Evolutionary conservation across 2,888 invertebrate genomes (phyloP).

Genomic region (Caenorhabditis sinica): DNA sequence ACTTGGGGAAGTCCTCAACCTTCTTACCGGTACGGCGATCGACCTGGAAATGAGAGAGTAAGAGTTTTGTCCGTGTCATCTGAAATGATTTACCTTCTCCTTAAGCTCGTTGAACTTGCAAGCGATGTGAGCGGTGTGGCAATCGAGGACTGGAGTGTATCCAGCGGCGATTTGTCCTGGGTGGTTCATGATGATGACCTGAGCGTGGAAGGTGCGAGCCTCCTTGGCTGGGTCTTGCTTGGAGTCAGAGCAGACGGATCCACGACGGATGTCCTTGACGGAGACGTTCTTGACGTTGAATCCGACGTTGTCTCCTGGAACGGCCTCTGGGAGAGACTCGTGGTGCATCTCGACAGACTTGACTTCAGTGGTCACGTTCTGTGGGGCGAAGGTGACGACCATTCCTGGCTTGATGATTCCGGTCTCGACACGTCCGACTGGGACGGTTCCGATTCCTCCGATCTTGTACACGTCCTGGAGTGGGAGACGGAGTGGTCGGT

Average conservation of each 20-base stretch:
- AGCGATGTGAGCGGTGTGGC: slow-evolving; percentile 99
- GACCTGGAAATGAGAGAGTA: slow-evolving; percentile 64
- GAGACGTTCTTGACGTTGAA: slow-evolving; percentile 99
- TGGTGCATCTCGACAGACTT: slow-evolving; percentile 99
- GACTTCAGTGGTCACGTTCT: slow-evolving; percentile 97
- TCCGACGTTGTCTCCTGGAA: slow-evolving; percentile 97
- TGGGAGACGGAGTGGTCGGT: slow-evolving; percentile 98
- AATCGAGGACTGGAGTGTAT: slow-evolving; percentile 99
- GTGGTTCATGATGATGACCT: slow-evolving; percentile 99
- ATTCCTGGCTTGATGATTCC: slow-evolving; percentile 95
- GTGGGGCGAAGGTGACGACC: slow-evolving; percentile 98
- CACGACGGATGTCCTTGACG: slow-evolving; percentile 99
- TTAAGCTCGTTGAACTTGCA: slow-evolving; percentile 99
- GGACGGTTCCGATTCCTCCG: slow-evolving; percentile 99
- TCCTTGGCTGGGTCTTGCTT: slow-evolving; percentile 97
- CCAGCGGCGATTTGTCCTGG: slow-evolving; percentile 99
- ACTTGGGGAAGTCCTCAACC: slow-evolving; percentile 86
- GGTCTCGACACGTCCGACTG: slow-evolving; percentile 99
- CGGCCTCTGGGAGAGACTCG: slow-evolving; percentile 90
- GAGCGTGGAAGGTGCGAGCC: slow-evolving; percentile 95
- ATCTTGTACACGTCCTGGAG: slow-evolving; percentile 99
- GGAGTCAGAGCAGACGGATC: slow-evolving; percentile 97
- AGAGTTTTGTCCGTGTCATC: neutral
- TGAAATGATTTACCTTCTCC: slow-evolving; percentile 88
- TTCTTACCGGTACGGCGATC: slow-evolving; percentile 96